Percentiles rank a stretch among this genome's conserved stretches.
These are phyloP conservation scores for Cromileptes altivelis DNA, from an alignment of 2,113 vertebrate genomes.

Conservation along the genomic window DNA sequence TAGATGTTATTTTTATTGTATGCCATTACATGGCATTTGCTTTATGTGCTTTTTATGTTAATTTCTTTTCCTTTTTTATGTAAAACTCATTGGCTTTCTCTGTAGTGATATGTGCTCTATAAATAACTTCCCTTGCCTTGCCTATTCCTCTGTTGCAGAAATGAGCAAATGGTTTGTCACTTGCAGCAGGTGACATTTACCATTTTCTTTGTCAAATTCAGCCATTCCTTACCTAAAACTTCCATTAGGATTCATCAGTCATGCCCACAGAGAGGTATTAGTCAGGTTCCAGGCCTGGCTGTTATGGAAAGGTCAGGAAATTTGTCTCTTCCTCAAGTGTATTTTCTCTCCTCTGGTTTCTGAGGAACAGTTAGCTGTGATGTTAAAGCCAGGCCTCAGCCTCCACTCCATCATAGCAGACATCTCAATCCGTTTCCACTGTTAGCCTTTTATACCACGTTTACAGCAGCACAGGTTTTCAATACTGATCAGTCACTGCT, in stretches of 20 bases:
- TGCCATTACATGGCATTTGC: too few species aligned
- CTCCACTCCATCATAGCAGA: conserved; percentile 82
- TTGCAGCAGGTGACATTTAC: conserved; percentile 29
- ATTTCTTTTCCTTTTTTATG: too few species aligned
- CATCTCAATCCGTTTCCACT: conserved; percentile 81
- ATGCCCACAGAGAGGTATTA: conserved; percentile 60
- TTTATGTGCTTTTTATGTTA: too few species aligned
- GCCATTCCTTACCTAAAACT: conserved; percentile 49
- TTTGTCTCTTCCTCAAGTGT: conserved; percentile 74
- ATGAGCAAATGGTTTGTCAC: background rate
- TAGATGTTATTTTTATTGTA: too few species aligned
- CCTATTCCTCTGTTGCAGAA: background rate
- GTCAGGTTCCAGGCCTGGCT: conserved; percentile 58
- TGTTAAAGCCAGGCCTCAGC: conserved; percentile 56
- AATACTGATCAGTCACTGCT: conserved; percentile 81
- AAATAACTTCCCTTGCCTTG: background rate
- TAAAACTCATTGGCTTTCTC: too few species aligned
- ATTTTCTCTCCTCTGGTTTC: conserved; percentile 67
- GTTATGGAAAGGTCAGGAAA: conserved; percentile 72
- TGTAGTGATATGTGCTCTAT: too few species aligned
- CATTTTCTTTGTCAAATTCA: conserved; percentile 52
- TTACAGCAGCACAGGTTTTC: conserved; percentile 80
- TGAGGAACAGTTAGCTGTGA: conserved; percentile 62
- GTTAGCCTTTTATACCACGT: conserved; percentile 73
- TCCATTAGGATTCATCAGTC: conserved; percentile 64